Evolutionary conservation across 2,113 vertebrate species (phyloP).

Genomic region (Heterotilapia buettikoferi): DNA sequence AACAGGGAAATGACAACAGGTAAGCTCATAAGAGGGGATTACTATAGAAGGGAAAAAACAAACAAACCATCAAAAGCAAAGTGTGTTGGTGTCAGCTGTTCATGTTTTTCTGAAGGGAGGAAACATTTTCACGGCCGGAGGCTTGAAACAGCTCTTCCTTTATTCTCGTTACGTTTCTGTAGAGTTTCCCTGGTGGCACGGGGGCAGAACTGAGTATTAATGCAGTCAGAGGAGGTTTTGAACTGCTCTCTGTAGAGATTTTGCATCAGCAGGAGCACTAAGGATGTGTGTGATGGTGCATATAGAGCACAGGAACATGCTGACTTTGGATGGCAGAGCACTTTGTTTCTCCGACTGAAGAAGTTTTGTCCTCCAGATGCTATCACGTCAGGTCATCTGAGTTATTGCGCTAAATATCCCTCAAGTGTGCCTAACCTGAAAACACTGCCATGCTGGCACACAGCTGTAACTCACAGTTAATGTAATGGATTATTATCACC

Average conservation of each 20-base stretch:
- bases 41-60: neutral
- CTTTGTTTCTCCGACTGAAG: neutral
- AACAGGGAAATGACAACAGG: neutral
- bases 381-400: neutral
- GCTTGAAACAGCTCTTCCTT: neutral
- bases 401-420: neutral
- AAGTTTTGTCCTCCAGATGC: neutral
- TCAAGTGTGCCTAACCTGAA: neutral
- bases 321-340: neutral
- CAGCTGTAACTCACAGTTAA: neutral
- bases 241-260: neutral
- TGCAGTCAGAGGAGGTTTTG: neutral
- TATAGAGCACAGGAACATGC: neutral
- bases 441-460: neutral
- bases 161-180: neutral
- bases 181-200: neutral
- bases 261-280: neutral
- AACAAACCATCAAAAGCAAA: neutral
- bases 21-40: neutral
- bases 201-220: neutral
- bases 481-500: neutral
- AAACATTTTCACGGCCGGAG: neutral
- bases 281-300: neutral
- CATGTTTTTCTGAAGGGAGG: neutral
- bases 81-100: neutral